A percentile compares a stretch with the other conserved stretches of the same genome.
phyloP scores from a whole-genome alignment of 2,888 invertebrate genomes.

The Boloria euphrosyne region DNA sequence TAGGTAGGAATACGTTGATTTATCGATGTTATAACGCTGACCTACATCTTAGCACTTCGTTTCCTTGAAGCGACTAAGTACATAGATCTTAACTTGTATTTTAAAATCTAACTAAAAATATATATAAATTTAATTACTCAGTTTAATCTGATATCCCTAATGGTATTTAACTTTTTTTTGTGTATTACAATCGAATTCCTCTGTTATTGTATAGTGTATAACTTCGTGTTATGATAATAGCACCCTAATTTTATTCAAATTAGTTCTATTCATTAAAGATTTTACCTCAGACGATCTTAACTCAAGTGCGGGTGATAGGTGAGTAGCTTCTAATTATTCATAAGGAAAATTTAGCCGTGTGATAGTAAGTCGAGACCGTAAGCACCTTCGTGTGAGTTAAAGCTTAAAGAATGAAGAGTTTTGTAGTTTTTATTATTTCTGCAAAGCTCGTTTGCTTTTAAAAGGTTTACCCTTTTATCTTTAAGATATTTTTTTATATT shows the following conservation, averaged over 20 bases:
- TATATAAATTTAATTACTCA: neutral
- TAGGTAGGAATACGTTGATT: conserved; percentile 41
- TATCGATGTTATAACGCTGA: conserved; percentile 44
- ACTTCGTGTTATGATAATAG: no score
- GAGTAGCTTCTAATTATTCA: conserved; percentile 23
- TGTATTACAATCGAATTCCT: no score
- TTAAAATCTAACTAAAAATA: neutral
- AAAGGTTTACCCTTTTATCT: conserved; percentile 3
- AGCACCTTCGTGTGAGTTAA: conserved; percentile 13
- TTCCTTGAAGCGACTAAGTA: conserved; percentile 16
- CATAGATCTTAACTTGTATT: conserved; percentile 7
- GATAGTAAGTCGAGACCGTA: conserved; percentile 16
- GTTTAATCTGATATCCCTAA: no score
- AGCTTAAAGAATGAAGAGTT: conserved; percentile 11
- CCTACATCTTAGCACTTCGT: conserved; percentile 48
- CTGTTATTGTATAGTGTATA: no score
- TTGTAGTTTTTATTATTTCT: conserved; percentile 11
- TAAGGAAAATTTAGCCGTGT: conserved; percentile 15
- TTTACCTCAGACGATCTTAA: conserved; percentile 14
- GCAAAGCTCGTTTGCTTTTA: conserved; percentile 11
- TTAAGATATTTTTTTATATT: conserved; percentile 6
- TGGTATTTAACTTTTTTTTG: no score
- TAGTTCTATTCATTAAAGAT: conserved; percentile 4
- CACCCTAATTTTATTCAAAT: neutral
- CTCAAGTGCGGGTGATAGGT: conserved; percentile 2